Evolutionary conservation across 2,113 vertebrate genomes (phyloP).

Genomic region (Leucosticte australis): DNA sequence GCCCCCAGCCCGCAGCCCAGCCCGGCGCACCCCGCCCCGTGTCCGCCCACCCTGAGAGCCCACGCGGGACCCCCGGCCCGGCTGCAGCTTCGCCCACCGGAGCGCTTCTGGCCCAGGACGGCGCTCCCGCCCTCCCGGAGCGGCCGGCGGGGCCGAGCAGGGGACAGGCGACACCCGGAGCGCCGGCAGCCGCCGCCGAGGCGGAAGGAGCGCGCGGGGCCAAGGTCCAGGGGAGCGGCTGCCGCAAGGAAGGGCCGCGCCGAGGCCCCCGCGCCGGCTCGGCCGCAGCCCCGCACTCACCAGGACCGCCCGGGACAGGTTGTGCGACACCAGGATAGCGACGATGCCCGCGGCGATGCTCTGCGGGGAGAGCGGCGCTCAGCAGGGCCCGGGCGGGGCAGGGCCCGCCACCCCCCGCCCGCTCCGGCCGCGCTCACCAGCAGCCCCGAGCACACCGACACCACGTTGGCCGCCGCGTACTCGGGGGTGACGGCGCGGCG

Average conservation of each 20-base stretch:
- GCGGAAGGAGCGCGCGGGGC: neutral
- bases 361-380: slow-evolving; percentile 55
- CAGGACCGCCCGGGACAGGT: slow-evolving; percentile 66
- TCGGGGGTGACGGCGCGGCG: slow-evolving; percentile 74
- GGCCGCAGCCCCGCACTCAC: slow-evolving; percentile 39
- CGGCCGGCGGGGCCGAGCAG: neutral
- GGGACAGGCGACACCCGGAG: neutral
- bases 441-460: slow-evolving; percentile 87
- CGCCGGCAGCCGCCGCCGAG: neutral
- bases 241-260: neutral
- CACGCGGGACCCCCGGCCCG: rapidly evolving
- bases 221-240: slow-evolving; percentile 22
- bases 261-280: neutral
- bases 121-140: neutral
- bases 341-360: slow-evolving; percentile 86
- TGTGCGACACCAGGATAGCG: slow-evolving; percentile 87
- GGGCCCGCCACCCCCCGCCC: neutral
- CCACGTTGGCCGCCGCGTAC: slow-evolving; percentile 84
- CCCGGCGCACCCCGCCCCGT: neutral
- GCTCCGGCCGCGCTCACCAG: slow-evolving; percentile 75
- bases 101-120: neutral
- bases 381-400: neutral
- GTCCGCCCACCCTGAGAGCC: neutral
- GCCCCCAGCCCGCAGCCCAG: no score
- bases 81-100: neutral